Evolutionary conservation across 1,140 invertebrate genomes (phyloP).

Genomic region (Campodea augens): DNA sequence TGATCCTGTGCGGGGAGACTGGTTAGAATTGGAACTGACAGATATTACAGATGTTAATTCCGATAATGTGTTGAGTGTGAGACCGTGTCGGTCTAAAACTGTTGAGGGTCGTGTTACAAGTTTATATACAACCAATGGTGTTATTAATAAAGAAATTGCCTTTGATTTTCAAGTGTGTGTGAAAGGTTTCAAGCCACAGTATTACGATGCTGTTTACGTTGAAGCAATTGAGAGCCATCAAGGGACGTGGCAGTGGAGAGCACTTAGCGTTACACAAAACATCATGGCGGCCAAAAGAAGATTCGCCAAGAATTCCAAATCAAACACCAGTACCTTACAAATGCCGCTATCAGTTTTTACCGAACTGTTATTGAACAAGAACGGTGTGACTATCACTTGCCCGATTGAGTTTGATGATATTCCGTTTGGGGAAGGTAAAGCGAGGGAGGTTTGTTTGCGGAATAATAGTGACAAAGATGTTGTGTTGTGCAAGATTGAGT

Average conservation of each 20-base stretch:
- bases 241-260: conserved; percentile 34
- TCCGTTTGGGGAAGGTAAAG: conserved; percentile 21
- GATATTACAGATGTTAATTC: not conserved
- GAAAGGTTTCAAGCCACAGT: conserved; percentile 33
- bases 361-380: conserved; percentile 21
- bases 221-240: conserved; percentile 48
- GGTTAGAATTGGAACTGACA: not conserved
- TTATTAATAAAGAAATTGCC: not conserved
- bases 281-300: conserved; percentile 8
- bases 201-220: conserved; percentile 17
- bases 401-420: conserved; percentile 20
- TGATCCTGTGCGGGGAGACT: not conserved
- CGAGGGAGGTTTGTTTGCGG: conserved; percentile 16
- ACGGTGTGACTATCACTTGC: conserved; percentile 24
- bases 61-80: not conserved
- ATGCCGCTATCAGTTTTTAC: conserved; percentile 14
- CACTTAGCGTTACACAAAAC: conserved; percentile 29
- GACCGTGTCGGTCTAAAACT: not conserved
- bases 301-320: conserved; percentile 13
- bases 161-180: conserved; percentile 36
- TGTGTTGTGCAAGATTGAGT: conserved; percentile 20
- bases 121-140: not conserved
- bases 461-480: conserved; percentile 22
- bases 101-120: not conserved
- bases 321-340: not conserved